Conservation (phyloP, 2,113 vertebrate genomes). For the Eira barbara region DNA sequence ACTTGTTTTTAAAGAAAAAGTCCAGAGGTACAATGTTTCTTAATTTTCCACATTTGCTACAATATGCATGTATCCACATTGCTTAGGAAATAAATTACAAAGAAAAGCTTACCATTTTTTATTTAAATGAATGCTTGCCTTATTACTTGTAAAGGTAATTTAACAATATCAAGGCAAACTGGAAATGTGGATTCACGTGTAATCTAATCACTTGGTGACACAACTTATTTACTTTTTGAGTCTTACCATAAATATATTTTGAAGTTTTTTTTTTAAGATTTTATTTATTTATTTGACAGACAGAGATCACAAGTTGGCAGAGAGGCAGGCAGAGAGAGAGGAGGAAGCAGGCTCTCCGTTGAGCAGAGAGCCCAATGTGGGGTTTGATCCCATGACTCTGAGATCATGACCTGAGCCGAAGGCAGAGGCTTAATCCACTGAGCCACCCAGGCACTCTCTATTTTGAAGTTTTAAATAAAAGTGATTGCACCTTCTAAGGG, state of each 20-base stretch:
- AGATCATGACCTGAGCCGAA: too few relatives aligned
- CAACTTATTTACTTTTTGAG: neutral
- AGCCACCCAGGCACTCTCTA: neutral
- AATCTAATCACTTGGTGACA: neutral
- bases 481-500: neutral
- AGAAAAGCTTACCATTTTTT: neutral
- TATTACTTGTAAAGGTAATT: neutral
- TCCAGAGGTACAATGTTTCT: neutral
- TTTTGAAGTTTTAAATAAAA: slow-evolving; percentile 5
- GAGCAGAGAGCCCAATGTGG: too few relatives aligned
- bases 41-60: neutral
- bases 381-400: too few relatives aligned
- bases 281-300: too few relatives aligned
- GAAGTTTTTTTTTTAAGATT: neutral
- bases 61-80: neutral
- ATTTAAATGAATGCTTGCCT: neutral
- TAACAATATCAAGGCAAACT: slow-evolving; percentile 10
- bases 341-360: too few relatives aligned
- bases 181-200: neutral
- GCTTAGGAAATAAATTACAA: slow-evolving; percentile 14
- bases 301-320: too few relatives aligned
- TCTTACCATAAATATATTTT: slow-evolving; percentile 8
- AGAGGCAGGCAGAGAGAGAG: too few relatives aligned
- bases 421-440: too few relatives aligned
- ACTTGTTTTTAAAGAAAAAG: slow-evolving; percentile 3